Conservation (phyloP, 2,113 vertebrate species). For the Microcebus murinus region DNA sequence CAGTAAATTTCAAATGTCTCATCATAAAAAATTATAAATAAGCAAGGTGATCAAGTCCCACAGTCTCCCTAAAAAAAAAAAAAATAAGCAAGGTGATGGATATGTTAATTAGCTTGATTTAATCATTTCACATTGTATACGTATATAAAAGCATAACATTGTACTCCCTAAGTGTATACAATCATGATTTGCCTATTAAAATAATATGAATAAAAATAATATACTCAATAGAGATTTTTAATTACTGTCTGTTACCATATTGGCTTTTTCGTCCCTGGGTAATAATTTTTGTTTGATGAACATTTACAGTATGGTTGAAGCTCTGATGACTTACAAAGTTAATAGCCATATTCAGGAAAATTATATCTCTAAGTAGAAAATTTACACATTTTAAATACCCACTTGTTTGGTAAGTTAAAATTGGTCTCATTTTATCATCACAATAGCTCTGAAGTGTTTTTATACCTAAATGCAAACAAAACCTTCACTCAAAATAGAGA, state of each 20-base stretch:
- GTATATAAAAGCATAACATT: background rate
- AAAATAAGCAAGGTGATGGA: background rate
- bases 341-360: background rate
- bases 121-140: background rate
- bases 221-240: constrained; percentile 12
- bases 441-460: background rate
- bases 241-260: background rate
- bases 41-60: background rate
- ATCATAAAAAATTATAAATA: background rate
- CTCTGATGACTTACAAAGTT: constrained; percentile 25
- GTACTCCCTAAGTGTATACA: background rate
- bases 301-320: background rate
- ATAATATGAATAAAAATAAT: background rate
- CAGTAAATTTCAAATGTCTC: background rate
- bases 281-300: constrained; percentile 39
- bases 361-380: background rate
- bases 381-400: background rate
- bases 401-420: background rate
- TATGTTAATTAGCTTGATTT: background rate
- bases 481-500: background rate
- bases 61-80: too few relatives aligned
- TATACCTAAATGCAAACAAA: background rate
- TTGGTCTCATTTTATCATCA: background rate
- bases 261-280: background rate
- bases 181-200: background rate